Percentiles rank a stretch among this genome's conserved stretches.
Evolutionary conservation across 2,888 invertebrate species (phyloP).

Genomic region (Nephrocerus scutellatus): DNA sequence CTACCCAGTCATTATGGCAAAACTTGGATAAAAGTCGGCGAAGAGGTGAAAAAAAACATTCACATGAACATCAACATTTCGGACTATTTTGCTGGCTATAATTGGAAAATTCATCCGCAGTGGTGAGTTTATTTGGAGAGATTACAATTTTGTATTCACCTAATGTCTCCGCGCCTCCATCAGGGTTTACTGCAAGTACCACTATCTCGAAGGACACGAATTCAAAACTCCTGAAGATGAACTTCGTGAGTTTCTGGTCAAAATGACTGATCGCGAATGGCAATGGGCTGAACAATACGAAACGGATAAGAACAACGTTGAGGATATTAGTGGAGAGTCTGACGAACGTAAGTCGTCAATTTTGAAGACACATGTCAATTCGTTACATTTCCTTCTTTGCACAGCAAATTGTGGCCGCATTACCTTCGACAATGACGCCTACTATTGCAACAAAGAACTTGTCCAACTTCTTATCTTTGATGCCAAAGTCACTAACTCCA

Average conservation of each 20-base stretch:
- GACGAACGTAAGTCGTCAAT: constrained; percentile 34
- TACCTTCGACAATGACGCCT: constrained; percentile 60
- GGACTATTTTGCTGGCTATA: constrained; percentile 63
- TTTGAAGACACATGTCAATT: constrained; percentile 18
- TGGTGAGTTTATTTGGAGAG: constrained; percentile 54
- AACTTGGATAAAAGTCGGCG: constrained; percentile 59
- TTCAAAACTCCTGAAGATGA: constrained; percentile 68
- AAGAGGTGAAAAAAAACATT: constrained; percentile 64
- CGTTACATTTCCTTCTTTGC: neutral
- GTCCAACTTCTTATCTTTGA: constrained; percentile 82
- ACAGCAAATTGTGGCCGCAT: constrained; percentile 60
- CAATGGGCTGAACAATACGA: constrained; percentile 59
- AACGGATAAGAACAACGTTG: constrained; percentile 28
- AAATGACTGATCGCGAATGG: constrained; percentile 56
- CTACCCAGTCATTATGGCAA: constrained; percentile 69
- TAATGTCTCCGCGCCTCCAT: neutral
- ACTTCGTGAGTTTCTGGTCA: constrained; percentile 65
- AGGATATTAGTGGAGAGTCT: constrained; percentile 37
- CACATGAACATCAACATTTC: constrained; percentile 63
- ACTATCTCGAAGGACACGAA: constrained; percentile 71
- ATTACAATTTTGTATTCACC: neutral
- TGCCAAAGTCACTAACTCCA: constrained; percentile 63
- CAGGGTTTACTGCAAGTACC: constrained; percentile 83
- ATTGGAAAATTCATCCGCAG: constrained; percentile 76
- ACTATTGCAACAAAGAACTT: constrained; percentile 78